Conservation (phyloP, 2,888 invertebrate genomes). For the Phymatocera aterrima region DNA sequence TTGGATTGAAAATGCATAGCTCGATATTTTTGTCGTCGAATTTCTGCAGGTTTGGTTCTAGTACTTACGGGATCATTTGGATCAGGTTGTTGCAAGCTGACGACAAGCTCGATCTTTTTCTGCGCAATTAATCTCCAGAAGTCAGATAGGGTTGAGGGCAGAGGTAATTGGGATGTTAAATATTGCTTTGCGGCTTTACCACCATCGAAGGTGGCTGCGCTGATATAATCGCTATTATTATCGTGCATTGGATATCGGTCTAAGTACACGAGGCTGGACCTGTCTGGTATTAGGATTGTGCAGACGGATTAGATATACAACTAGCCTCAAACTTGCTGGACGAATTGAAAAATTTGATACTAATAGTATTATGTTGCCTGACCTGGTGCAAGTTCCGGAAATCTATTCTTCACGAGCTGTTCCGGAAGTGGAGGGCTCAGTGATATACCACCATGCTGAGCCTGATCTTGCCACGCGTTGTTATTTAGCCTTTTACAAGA, state of each 20-base stretch:
- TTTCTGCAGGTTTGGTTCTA: background rate
- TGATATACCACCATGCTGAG: conserved; percentile 63
- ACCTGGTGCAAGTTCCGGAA: conserved; percentile 71
- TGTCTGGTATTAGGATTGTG: background rate
- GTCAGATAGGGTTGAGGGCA: conserved; percentile 73
- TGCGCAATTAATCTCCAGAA: conserved; percentile 75
- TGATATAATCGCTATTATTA: conserved; percentile 73
- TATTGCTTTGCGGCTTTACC: conserved; percentile 70
- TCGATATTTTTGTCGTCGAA: background rate
- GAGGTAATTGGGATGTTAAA: conserved; percentile 74
- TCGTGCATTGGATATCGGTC: conserved; percentile 68
- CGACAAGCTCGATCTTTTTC: conserved; percentile 68
- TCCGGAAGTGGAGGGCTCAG: conserved; percentile 54
- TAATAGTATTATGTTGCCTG: conserved; percentile 14
- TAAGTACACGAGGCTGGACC: conserved; percentile 53
- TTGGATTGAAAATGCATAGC: too few relatives aligned
- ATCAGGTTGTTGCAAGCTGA: conserved; percentile 72
- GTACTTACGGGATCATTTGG: conserved; percentile 66
- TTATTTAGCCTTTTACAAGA: conserved; percentile 62
- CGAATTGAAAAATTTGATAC: background rate
- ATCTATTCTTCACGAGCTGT: conserved; percentile 71
- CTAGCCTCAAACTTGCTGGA: background rate
- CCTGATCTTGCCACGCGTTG: conserved; percentile 73
- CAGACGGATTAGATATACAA: background rate
- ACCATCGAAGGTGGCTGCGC: conserved; percentile 73